Base-by-base conservation (phyloP, 2,888 invertebrate genomes). In the Adelognathus sp. region DNA sequence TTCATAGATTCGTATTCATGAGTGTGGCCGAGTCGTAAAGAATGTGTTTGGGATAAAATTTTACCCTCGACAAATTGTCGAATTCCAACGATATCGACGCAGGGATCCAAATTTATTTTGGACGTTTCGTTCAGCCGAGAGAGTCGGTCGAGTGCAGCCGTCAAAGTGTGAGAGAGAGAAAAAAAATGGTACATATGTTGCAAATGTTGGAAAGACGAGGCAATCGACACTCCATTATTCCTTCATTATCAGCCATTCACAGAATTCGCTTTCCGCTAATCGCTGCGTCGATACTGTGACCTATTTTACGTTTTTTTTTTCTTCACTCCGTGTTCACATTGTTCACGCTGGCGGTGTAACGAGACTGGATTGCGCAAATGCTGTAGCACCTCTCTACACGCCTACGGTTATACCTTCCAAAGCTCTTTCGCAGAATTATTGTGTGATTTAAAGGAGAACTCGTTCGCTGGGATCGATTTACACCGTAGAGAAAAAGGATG, bases 1-100 rank as follows among this genome's bases (percentile, higher is more conserved):
- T 36, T 29, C 24, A n/a, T n/a, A n/a, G n/a, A n/a, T n/a, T 69
- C 58, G 64, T 78, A 64, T 73, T 77, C 67, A 77, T 56, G 67
- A 46, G 33, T 61, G 67, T 14, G 5, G 14, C n/a, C 14, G 54
- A 33, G 54, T 18, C 27, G 46, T 70, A 41, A 31, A 58, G 31
- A 7, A 41, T 5, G 6, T 27, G 36, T 29, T 61, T 11, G 44
- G 39, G 18, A 46, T 39, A 41, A 56, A 50, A 50, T 33, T 16
- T 61, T 21, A 11, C 16, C 31, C 31, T 63, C 31, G 67, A 77
- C 72, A 72, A 77, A 72, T 77, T 77, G 50, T 50, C 64, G n/a
- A 31, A 50, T 18, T 64, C 18, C 31, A 21, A 6, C 31, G 29
- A 33, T 21, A 21, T n/a, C 31, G 29, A 33, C 18, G 16, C 14